These are phyloP conservation scores for Hydrozoanthus tunicans DNA, from an alignment of 64 coral and sea anemone genomes.

Conservation along the genomic window DNA sequence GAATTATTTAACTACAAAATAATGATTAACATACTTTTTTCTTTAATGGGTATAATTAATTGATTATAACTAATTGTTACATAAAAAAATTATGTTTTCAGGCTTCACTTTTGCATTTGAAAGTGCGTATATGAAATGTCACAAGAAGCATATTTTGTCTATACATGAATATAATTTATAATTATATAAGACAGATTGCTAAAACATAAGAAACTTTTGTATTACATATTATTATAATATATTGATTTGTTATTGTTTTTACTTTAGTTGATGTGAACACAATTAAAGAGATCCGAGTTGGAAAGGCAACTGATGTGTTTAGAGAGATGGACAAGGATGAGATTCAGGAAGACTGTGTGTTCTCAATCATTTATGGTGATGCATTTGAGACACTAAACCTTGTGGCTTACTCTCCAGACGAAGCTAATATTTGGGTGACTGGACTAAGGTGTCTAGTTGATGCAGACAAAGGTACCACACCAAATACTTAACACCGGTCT, in stretches of 20 bases:
- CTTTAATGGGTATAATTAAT: too few relatives aligned
- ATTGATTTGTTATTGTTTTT: background rate
- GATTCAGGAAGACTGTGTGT: conserved; percentile 95
- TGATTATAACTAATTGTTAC: too few relatives aligned
- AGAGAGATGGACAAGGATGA: conserved; percentile 94
- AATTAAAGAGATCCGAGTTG: conserved; percentile 83
- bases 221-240: background rate
- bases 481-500: background rate
- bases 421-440: conserved; percentile 99
- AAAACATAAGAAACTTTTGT: too few relatives aligned
- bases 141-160: too few relatives aligned
- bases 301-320: conserved; percentile 93
- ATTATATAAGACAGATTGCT: too few relatives aligned
- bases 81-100: too few relatives aligned
- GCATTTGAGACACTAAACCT: conserved; percentile 90
- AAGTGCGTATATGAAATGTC: too few relatives aligned
- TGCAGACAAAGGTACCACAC: conserved; percentile 86
- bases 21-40: too few relatives aligned
- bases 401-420: conserved; percentile 92
- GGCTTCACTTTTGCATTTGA: too few relatives aligned
- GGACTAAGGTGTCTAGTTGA: conserved; percentile 92
- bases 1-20: too few relatives aligned
- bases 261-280: conserved; percentile 75
- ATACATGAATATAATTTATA: too few relatives aligned
- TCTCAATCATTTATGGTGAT: conserved; percentile 92